Evolutionary conservation across 1,140 invertebrate genomes (phyloP).

Genomic region (Bombus breviceps): DNA sequence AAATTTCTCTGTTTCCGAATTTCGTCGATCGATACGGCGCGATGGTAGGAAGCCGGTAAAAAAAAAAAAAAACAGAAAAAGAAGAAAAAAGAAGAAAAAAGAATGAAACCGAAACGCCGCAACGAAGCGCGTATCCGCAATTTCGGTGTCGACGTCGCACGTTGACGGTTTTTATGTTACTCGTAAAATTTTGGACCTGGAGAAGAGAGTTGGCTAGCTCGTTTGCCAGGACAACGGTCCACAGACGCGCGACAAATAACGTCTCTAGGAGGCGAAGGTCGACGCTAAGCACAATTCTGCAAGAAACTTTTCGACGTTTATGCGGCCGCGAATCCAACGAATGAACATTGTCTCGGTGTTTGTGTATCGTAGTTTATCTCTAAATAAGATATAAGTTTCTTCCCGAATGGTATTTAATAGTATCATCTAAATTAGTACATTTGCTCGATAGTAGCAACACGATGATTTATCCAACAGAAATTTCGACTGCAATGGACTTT

Average conservation of each 20-base stretch:
- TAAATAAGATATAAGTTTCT: too few relatives aligned
- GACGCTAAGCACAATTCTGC: neutral
- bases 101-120: neutral
- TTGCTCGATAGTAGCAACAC: too few relatives aligned
- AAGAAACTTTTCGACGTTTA: constrained; percentile 21
- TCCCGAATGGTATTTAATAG: neutral
- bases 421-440: neutral
- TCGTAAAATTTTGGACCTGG: constrained; percentile 30
- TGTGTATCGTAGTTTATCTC: too few relatives aligned
- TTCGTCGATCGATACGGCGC: constrained; percentile 11
- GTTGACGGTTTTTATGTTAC: constrained; percentile 11
- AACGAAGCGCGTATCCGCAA: neutral
- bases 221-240: neutral
- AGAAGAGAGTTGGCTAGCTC: neutral
- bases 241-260: constrained; percentile 15
- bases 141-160: constrained; percentile 13
- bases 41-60: neutral
- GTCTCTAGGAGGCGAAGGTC: neutral
- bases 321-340: neutral
- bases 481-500: too few relatives aligned
- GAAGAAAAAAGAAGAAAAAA: neutral
- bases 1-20: neutral
- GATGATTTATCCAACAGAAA: too few relatives aligned
- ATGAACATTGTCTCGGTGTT: neutral
- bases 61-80: too few relatives aligned